phyloP scores from a whole-genome alignment of 1,140 invertebrate species.

The Mizuhopecten yessoensis region DNA sequence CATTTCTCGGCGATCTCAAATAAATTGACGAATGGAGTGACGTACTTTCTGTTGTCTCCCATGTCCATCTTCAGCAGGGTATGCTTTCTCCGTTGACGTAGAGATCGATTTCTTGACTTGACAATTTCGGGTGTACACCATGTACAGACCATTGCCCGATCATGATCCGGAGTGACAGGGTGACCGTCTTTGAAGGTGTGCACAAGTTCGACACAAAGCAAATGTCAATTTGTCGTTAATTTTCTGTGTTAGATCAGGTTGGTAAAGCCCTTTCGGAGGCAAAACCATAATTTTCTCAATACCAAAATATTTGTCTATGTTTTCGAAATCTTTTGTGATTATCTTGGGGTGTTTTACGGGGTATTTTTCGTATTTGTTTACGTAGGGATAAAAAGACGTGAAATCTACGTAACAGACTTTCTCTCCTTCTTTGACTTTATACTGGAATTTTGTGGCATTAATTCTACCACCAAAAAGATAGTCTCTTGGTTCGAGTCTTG shows the following conservation, averaged over 20 bases:
- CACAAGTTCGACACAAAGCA: conserved; percentile 44
- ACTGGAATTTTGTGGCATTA: conserved; percentile 49
- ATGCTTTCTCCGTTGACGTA: no score
- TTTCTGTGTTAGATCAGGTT: conserved; percentile 46
- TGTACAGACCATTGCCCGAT: conserved; percentile 47
- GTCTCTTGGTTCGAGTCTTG: conserved; percentile 52
- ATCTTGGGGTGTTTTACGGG: background rate
- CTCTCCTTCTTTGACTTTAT: background rate
- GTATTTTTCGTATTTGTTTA: background rate
- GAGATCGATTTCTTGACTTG: no score
- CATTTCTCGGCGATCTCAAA: no score
- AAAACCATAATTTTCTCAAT: background rate
- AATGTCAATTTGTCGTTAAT: conserved; percentile 54
- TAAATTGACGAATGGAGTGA: no score
- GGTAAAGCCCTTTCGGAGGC: conserved; percentile 41
- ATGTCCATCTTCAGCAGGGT: no score
- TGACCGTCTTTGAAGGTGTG: conserved; percentile 45
- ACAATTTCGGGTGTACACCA: conserved; percentile 60
- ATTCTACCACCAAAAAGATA: conserved; percentile 58
- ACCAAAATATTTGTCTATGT: background rate
- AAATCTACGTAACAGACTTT: conserved; percentile 1
- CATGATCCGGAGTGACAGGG: conserved; percentile 4
- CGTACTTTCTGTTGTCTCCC: no score
- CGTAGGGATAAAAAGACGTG: conserved; percentile 1
- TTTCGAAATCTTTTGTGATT: background rate